Percentiles rank a stretch among this genome's conserved stretches.
These are phyloP conservation scores for Podotricha telesiphe DNA, from an alignment of 2,888 invertebrate species.

Conservation along the genomic window DNA sequence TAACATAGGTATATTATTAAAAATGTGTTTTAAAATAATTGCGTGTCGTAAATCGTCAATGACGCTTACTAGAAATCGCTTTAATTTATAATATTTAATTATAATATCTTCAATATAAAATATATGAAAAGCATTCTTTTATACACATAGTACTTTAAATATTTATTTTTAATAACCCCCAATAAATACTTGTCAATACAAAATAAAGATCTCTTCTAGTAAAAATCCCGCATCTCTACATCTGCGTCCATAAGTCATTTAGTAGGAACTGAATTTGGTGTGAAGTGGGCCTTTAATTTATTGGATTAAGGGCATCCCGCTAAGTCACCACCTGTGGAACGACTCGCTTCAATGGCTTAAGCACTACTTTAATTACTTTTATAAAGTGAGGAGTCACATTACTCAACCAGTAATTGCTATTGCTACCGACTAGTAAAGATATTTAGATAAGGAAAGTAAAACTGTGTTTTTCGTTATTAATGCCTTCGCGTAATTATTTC, in stretches of 20 bases:
- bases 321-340: constrained; percentile 77
- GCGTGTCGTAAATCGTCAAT: too few relatives aligned
- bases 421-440: constrained; percentile 29
- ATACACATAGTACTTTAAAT: too few relatives aligned
- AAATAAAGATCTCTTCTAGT: constrained; percentile 21
- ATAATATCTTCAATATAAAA: too few relatives aligned
- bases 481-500: constrained; percentile 39
- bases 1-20: too few relatives aligned
- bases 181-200: too few relatives aligned
- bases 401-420: constrained; percentile 28
- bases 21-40: too few relatives aligned
- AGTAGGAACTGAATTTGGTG: constrained; percentile 56
- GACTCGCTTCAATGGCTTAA: constrained; percentile 47
- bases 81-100: too few relatives aligned
- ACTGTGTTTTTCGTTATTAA: constrained; percentile 33
- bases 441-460: constrained; percentile 35
- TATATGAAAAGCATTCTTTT: too few relatives aligned
- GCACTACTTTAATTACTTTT: constrained; percentile 30
- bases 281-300: constrained; percentile 68
- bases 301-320: constrained; percentile 64
- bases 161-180: too few relatives aligned
- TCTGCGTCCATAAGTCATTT: constrained; percentile 45
- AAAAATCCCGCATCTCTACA: constrained; percentile 23
- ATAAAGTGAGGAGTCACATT: constrained; percentile 27
- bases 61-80: too few relatives aligned